Conservation (phyloP, 2,797 vertebrate genomes). For the Muscicapa comitata region DNA sequence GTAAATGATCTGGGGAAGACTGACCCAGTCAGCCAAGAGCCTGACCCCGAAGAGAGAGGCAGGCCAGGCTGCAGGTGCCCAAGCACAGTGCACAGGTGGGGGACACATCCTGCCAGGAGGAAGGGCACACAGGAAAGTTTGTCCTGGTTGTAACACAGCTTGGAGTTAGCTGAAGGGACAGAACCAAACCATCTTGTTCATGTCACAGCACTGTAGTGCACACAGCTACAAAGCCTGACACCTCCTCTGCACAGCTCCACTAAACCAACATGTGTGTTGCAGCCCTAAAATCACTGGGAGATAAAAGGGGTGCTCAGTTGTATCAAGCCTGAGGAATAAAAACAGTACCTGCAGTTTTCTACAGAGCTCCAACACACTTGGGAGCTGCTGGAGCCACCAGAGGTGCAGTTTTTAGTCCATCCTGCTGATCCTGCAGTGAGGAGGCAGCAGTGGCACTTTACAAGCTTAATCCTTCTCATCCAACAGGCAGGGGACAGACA, state of each 20-base stretch:
- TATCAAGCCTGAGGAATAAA: not conserved
- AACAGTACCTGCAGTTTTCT: not conserved
- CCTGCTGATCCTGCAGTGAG: not conserved
- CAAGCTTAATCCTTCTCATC: not conserved
- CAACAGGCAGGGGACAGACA: not conserved
- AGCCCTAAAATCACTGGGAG: not conserved
- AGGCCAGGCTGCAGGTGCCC: not conserved
- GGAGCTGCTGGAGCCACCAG: not conserved
- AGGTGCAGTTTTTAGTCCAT: not conserved
- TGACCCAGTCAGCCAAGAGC: not conserved
- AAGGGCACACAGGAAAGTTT: not conserved
- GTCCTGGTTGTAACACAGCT: no score
- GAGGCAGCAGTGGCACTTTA: not conserved
- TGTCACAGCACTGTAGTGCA: not conserved
- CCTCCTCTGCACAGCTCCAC: not conserved
- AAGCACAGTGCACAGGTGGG: accelerated
- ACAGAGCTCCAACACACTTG: not conserved
- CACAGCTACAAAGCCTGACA: not conserved
- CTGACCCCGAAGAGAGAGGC: not conserved
- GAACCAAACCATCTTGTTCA: not conserved
- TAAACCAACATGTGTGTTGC: accelerated
- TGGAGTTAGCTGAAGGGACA: not conserved
- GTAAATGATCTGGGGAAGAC: not conserved
- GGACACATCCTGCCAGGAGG: not conserved
- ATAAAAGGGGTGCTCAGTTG: not conserved